Conservation (phyloP, 2,113 vertebrate species). For the Dipodomys ordii region DNA sequence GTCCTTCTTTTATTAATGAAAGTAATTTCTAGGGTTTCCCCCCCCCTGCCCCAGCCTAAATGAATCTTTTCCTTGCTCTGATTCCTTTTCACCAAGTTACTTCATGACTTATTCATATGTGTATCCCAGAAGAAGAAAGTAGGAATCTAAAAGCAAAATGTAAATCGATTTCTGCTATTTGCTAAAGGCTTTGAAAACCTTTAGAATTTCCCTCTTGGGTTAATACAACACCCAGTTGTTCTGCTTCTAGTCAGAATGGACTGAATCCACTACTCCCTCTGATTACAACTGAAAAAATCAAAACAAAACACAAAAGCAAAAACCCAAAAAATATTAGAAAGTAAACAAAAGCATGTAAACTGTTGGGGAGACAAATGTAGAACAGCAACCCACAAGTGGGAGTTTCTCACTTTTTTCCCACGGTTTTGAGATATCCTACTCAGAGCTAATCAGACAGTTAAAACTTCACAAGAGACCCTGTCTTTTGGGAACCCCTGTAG, state of each 20-base stretch:
- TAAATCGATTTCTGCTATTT: conserved; percentile 15
- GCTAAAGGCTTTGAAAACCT: neutral
- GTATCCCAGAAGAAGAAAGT: neutral
- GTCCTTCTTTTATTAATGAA: neutral
- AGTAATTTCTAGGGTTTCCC: neutral
- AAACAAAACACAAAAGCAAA: neutral
- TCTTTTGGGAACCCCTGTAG: neutral
- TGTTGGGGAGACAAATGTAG: neutral
- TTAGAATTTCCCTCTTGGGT: neutral
- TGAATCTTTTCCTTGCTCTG: neutral
- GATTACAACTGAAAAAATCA: neutral
- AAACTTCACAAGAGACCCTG: neutral
- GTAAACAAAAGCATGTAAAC: conserved; percentile 7
- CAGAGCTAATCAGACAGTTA: neutral
- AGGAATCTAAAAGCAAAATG: neutral
- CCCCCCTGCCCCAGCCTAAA: neutral
- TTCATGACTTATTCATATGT: neutral
- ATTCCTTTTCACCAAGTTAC: neutral
- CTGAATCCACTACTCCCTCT: neutral
- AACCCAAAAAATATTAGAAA: neutral
- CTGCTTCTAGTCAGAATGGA: neutral
- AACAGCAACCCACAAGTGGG: neutral
- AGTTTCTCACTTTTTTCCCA: neutral
- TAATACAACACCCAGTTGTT: neutral
- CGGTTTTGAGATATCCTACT: neutral